Evolutionary conservation across 2,797 vertebrate species (phyloP), one percentile per base, ranked within the genome.

Genomic region (Phoxinus dragarum): DNA sequence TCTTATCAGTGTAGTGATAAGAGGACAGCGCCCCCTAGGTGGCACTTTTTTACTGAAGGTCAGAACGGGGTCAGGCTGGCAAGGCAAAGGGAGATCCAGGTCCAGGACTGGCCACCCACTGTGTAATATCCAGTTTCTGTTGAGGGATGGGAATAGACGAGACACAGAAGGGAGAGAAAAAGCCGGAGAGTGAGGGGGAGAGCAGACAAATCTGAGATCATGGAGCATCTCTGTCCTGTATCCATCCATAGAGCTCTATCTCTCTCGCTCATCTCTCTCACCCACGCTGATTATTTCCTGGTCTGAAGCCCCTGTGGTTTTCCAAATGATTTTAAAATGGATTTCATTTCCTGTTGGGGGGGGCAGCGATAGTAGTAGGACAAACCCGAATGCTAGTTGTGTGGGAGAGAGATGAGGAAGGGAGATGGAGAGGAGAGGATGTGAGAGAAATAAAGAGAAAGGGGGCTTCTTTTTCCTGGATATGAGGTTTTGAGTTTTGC

Each of bases 261-360:
- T 86, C 73, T 86, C 84, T 81, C 75, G n/a, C 72, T 86, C 16
- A 27, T 75, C 61, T 68, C 56, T 76, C 73, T 84, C 84, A 86
- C 87, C 84, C 86, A 82, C 84, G 19, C 88, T 90, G 88, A 90
- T 91, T 90, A 90, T 88, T 90, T 91, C 84, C 88, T 88, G 31
- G 85, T 87, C 87, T 88, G 68, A 89, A 90, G 84, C 89, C 86
- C 87, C 84, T 88, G 89, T 88, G 89, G 88, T 90, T 88, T 80
- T 88, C 86, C 77, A 90, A 90, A 91, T 92, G 77, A 90, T 92
- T 90, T 90, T 76, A 86, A 88, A 89, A 88, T 90, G 90, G 88
- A 88, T 90, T 90, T 90, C 73, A 89, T 90, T 91, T 91, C 90
- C 90, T 88, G 86, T 88, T 87, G 16, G 76, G 42, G 88, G 72